phyloP scores from a whole-genome alignment of 2,888 invertebrate species.

The Anaspis maculata region DNA sequence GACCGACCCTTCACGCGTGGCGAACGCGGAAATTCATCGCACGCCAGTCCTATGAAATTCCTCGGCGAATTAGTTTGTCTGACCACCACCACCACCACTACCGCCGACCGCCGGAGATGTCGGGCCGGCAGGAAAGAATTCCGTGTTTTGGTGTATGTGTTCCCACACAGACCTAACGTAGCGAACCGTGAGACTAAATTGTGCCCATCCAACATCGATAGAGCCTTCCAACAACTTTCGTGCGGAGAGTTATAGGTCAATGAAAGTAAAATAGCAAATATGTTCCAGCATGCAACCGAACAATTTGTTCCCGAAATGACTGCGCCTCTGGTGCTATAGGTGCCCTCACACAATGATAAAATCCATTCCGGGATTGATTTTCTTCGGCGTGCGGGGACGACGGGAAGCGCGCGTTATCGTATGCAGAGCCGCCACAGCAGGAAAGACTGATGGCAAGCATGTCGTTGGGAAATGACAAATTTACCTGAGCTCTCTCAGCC shows the following conservation, averaged over 20 bases:
- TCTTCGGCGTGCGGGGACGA: too few relatives aligned
- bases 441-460: too few relatives aligned
- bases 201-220: too few relatives aligned
- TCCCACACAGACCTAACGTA: constrained; percentile 8
- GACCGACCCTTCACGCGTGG: constrained; percentile 9
- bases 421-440: too few relatives aligned
- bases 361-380: too few relatives aligned
- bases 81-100: too few relatives aligned
- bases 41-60: constrained; percentile 10
- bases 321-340: constrained; percentile 20
- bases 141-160: constrained; percentile 7
- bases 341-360: too few relatives aligned
- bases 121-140: constrained; percentile 10
- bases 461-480: too few relatives aligned
- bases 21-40: constrained; percentile 10
- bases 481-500: too few relatives aligned
- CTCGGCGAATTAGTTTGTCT: constrained; percentile 11
- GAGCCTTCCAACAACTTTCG: too few relatives aligned
- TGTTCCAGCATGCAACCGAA: constrained; percentile 17
- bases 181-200: constrained; percentile 19
- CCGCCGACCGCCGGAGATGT: constrained; percentile 1
- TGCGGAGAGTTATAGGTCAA: constrained; percentile 22
- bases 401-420: too few relatives aligned
- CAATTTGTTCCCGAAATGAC: constrained; percentile 20
- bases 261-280: constrained; percentile 25